Evolutionary conservation across 2,797 vertebrate species (phyloP).

Genomic region (Nothura maculosa): DNA sequence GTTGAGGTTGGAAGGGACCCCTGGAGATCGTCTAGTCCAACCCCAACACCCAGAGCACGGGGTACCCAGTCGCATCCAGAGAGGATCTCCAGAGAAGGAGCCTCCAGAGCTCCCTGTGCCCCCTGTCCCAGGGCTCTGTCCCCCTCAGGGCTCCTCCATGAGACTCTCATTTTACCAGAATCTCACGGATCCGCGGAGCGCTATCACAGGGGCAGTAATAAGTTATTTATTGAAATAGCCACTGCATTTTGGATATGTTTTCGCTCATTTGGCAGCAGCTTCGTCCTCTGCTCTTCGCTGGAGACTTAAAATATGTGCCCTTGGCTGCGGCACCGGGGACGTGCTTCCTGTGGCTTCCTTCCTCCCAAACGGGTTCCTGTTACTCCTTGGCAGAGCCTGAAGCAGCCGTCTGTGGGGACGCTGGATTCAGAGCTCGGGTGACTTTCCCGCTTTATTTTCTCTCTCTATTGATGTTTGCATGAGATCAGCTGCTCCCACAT

Average conservation of each 20-base stretch:
- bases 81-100: too few species aligned
- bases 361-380: constrained; percentile 61
- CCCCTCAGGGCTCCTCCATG: not conserved
- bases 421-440: constrained; percentile 5
- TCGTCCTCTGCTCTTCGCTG: not conserved
- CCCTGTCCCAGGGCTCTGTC: too few species aligned
- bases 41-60: too few species aligned
- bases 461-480: constrained; percentile 12
- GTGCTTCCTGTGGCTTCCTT: constrained; percentile 4
- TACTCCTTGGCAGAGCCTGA: constrained; percentile 47
- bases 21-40: too few species aligned
- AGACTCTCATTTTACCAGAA: not conserved
- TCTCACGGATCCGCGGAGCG: not conserved
- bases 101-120: too few species aligned
- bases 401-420: constrained; percentile 6
- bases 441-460: constrained; percentile 55
- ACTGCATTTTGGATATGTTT: not conserved
- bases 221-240: constrained; percentile 4
- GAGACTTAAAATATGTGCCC: not conserved
- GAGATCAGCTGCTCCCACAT: constrained; percentile 46
- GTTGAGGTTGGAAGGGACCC: too few species aligned
- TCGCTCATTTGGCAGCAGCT: constrained; percentile 10
- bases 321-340: not conserved
- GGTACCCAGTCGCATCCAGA: too few species aligned
- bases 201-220: not conserved